Conservation (phyloP, 1,140 invertebrate genomes). For the Cyrtorhinus lividipennis region DNA sequence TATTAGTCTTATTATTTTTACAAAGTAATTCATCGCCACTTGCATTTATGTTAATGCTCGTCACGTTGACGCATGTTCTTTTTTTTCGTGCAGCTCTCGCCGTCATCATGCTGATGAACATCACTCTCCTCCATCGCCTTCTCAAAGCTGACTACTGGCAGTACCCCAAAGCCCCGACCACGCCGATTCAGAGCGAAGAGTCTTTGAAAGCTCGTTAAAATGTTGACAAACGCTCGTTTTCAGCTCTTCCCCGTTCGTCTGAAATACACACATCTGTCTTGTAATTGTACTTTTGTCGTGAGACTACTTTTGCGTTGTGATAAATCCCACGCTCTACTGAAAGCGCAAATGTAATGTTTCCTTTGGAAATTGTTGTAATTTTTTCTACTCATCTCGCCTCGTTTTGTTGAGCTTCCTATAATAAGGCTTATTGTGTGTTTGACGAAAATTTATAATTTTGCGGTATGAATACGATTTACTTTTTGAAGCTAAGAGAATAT, state of each 20-base stretch:
- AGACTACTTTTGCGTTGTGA: too few species aligned
- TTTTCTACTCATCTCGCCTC: not conserved
- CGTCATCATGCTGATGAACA: slow-evolving; percentile 25
- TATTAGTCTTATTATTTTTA: not conserved
- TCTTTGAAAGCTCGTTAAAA: too few species aligned
- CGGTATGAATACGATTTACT: too few species aligned
- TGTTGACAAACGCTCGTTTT: too few species aligned
- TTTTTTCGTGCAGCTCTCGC: slow-evolving; percentile 22
- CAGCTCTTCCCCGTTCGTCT: too few species aligned
- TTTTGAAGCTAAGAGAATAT: too few species aligned
- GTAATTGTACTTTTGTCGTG: too few species aligned
- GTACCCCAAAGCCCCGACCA: slow-evolving; percentile 16
- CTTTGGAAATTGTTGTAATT: too few species aligned
- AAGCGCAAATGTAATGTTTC: too few species aligned
- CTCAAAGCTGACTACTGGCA: slow-evolving; percentile 24
- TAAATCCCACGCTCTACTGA: too few species aligned
- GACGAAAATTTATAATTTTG: too few species aligned
- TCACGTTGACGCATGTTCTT: slow-evolving; percentile 1
- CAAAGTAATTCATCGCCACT: not conserved
- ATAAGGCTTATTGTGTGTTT: not conserved
- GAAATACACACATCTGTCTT: too few species aligned
- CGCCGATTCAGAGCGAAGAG: not conserved
- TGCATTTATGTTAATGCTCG: not conserved
- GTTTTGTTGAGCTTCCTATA: not conserved
- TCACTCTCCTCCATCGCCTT: slow-evolving; percentile 21